These are phyloP conservation scores for Abrostola triplasia DNA, from an alignment of 2,888 invertebrate genomes.

Conservation along the genomic window DNA sequence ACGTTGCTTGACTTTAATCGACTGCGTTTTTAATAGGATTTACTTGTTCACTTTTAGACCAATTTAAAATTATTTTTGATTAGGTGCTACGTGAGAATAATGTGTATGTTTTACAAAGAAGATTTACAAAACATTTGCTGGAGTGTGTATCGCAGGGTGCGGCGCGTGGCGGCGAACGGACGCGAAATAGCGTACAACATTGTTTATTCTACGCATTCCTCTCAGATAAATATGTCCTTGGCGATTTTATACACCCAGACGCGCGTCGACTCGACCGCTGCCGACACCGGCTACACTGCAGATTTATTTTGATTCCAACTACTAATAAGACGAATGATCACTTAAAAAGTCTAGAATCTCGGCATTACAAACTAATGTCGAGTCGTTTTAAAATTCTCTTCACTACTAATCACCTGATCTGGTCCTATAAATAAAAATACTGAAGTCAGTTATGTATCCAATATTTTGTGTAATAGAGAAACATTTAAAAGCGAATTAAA, in stretches of 20 bases:
- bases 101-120: slow-evolving; percentile 30
- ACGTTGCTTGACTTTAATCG: slow-evolving; percentile 75
- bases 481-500: slow-evolving; percentile 38
- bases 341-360: slow-evolving; percentile 51
- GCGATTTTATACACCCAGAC: slow-evolving; percentile 77
- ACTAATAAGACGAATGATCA: slow-evolving; percentile 58
- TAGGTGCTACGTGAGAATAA: slow-evolving; percentile 18
- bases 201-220: slow-evolving; percentile 86
- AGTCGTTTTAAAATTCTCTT: slow-evolving; percentile 31
- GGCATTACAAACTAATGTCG: slow-evolving; percentile 12
- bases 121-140: slow-evolving; percentile 53
- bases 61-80: slow-evolving; percentile 41
- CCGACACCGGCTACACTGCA: slow-evolving; percentile 59
- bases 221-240: slow-evolving; percentile 87
- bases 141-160: slow-evolving; percentile 63
- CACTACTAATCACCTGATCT: slow-evolving; percentile 31
- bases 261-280: slow-evolving; percentile 64
- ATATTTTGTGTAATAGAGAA: slow-evolving; percentile 13
- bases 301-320: slow-evolving; percentile 72
- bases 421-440: slow-evolving; percentile 36
- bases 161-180: slow-evolving; percentile 68
- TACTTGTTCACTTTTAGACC: slow-evolving; percentile 52
- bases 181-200: slow-evolving; percentile 77
- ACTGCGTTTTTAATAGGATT: slow-evolving; percentile 71
- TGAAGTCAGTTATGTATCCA: slow-evolving; percentile 1